Evolutionary conservation across 2,888 invertebrate species (phyloP), one percentile per base, ranked within the genome.

Genomic region (Thymelicus sylvestris): DNA sequence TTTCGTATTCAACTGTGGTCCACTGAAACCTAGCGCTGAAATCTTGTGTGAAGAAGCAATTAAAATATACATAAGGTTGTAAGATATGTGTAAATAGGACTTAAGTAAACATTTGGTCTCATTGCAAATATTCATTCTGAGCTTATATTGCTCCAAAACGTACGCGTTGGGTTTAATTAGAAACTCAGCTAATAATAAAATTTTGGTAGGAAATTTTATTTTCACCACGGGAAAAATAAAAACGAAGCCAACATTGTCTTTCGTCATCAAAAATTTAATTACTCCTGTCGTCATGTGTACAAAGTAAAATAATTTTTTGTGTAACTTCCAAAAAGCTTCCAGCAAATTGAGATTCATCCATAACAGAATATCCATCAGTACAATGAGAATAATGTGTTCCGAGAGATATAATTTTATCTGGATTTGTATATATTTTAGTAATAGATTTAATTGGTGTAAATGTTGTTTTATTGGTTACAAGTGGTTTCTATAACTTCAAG

Each of bases 21-120:
- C 77, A 79, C 79, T 84, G 79, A 84, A 86, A 85, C 83, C 83
- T 81, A 82, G 81, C 82, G 83, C 82, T 85, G 83, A 87, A 89
- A 91, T 89, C 87, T 88, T 88, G 88, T 89, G 87, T 88, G 88
- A 90, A 91, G 87, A 87, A 86, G 89, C 92, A 93, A 92, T 93
- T 92, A 92, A 91, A 91, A 90, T 86, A 85, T 86, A 87, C 85
- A 89, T 88, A 86, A 89, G 89, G 88, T 87, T 83, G 83, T 80
- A 84, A 83, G 85, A 86, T 85, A 86, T 80, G 79, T 75, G 75
- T 83, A 81, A 81, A 80, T 83, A 76, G 74, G 79, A 80, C 81
- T 86, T 88, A 85, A 85, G 65, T 86, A 85, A 85, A 83, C 81
- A 82, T 86, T 85, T 86, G 83, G 85, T 85, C 79, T 81, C 72